Conservation (phyloP, 2,797 vertebrate genomes). For the Siniperca scherzeri region DNA sequence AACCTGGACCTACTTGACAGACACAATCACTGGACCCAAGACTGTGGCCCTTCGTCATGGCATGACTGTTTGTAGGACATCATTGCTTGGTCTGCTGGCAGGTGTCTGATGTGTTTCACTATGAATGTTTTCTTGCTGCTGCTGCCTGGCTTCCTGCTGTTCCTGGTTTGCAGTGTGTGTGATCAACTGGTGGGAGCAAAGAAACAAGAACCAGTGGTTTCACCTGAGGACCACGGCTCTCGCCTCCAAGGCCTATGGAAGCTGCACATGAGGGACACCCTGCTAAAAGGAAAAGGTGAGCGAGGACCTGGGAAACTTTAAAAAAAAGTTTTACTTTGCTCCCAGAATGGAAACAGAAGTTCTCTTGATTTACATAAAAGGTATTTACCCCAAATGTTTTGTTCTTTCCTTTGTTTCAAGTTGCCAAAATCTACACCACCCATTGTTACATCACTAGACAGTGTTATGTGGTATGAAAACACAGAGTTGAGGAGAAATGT, state of each 20-base stretch:
- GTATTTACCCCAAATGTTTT: neutral
- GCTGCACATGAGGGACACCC: conserved; percentile 72
- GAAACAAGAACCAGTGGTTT: neutral
- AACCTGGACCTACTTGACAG: neutral
- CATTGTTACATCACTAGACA: neutral
- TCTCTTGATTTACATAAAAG: neutral
- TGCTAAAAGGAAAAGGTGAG: conserved; percentile 71
- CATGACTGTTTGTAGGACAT: conserved; percentile 14
- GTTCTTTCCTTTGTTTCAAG: neutral
- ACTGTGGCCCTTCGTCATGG: neutral
- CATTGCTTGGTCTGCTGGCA: neutral
- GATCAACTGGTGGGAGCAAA: conserved; percentile 23
- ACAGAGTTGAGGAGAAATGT: neutral
- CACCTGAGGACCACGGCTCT: conserved; percentile 36
- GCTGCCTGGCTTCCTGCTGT: conserved; percentile 46
- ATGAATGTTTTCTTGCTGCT: conserved; percentile 31
- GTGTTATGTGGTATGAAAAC: neutral
- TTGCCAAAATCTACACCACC: no score
- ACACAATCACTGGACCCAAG: neutral
- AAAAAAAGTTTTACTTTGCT: neutral
- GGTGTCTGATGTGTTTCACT: conserved; percentile 5
- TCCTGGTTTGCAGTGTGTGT: conserved; percentile 42
- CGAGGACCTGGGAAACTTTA: no score
- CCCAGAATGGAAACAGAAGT: neutral
- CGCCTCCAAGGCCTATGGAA: conserved; percentile 70